Evolutionary conservation across 2,797 vertebrate genomes (phyloP).

Genomic region (Phalanger gymnotis): DNA sequence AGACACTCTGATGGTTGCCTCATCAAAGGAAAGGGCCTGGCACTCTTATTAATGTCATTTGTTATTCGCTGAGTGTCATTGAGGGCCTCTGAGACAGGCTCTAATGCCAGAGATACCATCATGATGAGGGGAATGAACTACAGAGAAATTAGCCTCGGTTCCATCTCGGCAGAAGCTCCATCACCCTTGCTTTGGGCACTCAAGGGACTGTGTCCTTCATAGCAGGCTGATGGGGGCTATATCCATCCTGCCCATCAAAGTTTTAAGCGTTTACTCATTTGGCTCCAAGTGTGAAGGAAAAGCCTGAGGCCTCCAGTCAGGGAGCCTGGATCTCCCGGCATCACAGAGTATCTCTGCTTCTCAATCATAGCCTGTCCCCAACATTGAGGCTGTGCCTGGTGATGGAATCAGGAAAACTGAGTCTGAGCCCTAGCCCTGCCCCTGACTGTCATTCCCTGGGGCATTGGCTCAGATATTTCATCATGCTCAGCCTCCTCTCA

Average conservation of each 20-base stretch:
- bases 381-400: background rate
- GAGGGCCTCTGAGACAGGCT: constrained; percentile 56
- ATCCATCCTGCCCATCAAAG: background rate
- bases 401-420: background rate
- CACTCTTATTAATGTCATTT: background rate
- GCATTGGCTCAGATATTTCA: background rate
- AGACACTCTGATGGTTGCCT: constrained; percentile 57
- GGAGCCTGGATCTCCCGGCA: background rate
- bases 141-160: background rate
- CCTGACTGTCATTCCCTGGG: background rate
- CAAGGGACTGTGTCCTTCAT: background rate
- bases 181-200: background rate
- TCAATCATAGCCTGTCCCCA: background rate
- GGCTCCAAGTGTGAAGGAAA: background rate
- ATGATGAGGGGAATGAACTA: background rate
- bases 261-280: background rate
- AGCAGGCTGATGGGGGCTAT: background rate
- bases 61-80: background rate
- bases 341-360: background rate
- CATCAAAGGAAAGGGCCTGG: constrained; percentile 55
- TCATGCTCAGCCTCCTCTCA: background rate
- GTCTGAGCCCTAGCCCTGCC: background rate
- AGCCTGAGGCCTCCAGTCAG: background rate
- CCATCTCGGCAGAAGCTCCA: constrained; percentile 10
- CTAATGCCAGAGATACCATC: constrained; percentile 8